A percentile compares a stretch with the other conserved stretches of the same genome.
These are phyloP conservation scores for Piscicola geometra DNA, from an alignment of 2,888 invertebrate species.

Conservation along the genomic window DNA sequence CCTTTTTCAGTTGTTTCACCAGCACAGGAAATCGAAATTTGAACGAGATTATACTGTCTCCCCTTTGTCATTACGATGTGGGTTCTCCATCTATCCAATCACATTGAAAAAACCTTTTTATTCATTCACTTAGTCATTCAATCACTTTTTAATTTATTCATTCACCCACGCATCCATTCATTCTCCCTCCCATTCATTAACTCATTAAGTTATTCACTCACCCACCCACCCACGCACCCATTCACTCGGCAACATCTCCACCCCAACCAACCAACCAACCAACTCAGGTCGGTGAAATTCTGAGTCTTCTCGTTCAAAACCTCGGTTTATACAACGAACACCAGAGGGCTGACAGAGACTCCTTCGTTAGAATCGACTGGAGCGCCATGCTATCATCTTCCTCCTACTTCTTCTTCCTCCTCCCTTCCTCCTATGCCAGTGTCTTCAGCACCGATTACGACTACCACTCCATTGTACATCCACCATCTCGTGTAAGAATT, in stretches of 20 bases:
- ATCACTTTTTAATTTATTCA: no score
- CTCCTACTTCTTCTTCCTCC: constrained; percentile 33
- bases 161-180: no score
- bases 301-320: constrained; percentile 39
- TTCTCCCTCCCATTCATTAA: no score
- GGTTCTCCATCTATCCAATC: neutral
- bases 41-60: neutral
- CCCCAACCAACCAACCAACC: neutral
- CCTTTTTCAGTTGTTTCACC: neutral
- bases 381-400: constrained; percentile 33
- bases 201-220: no score
- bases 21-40: neutral
- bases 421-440: constrained; percentile 24
- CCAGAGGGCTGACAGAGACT: constrained; percentile 42
- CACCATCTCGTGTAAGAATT: constrained; percentile 6
- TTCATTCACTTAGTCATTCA: no score
- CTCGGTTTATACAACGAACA: constrained; percentile 43
- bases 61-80: neutral
- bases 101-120: no score
- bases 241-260: neutral
- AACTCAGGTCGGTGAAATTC: constrained; percentile 19
- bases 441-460: constrained; percentile 35
- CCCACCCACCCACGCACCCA: neutral
- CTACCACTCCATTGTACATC: constrained; percentile 22
- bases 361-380: constrained; percentile 38